phyloP scores from a whole-genome alignment of 2,888 invertebrate species.

The Psococerastis gibbosa region DNA sequence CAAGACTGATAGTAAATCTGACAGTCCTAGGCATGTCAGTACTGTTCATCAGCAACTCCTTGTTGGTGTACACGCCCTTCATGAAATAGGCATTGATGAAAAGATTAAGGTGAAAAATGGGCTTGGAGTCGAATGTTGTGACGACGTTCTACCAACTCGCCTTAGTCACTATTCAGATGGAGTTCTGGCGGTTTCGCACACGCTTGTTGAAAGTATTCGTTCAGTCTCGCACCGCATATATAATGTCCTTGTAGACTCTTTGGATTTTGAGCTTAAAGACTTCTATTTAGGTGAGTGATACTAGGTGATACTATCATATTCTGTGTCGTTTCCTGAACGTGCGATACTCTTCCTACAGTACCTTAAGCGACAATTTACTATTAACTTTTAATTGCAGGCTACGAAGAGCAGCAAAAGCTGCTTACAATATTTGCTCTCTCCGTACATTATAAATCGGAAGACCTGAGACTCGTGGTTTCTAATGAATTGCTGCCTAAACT shows the following conservation, averaged over 20 bases:
- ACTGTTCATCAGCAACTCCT: slow-evolving; percentile 31
- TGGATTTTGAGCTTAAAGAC: slow-evolving; percentile 18
- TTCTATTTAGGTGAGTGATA: neutral
- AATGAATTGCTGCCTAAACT: slow-evolving; percentile 32
- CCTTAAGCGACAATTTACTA: too few species aligned
- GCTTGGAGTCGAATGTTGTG: slow-evolving; percentile 19
- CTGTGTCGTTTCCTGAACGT: too few species aligned
- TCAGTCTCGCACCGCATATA: slow-evolving; percentile 33
- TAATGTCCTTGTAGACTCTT: slow-evolving; percentile 29
- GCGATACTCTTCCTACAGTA: too few species aligned
- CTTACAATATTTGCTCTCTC: slow-evolving; percentile 35
- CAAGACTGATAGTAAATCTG: slow-evolving; percentile 13
- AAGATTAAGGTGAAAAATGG: too few species aligned
- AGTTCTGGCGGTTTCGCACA: slow-evolving; percentile 30
- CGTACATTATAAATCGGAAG: slow-evolving; percentile 32
- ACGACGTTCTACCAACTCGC: slow-evolving; percentile 23
- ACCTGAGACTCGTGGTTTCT: slow-evolving; percentile 35
- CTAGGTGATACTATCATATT: too few species aligned
- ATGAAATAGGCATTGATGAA: slow-evolving; percentile 14
- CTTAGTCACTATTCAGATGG: slow-evolving; percentile 36
- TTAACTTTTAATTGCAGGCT: too few species aligned
- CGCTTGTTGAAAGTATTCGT: slow-evolving; percentile 32
- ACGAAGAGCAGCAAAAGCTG: slow-evolving; percentile 27
- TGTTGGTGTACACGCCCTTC: slow-evolving; percentile 33
- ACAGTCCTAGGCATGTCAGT: slow-evolving; percentile 6